Percentiles rank a stretch among this genome's conserved stretches.
phyloP scores from a whole-genome alignment of 1,140 invertebrate genomes.

The Drosophila littoralis region DNA sequence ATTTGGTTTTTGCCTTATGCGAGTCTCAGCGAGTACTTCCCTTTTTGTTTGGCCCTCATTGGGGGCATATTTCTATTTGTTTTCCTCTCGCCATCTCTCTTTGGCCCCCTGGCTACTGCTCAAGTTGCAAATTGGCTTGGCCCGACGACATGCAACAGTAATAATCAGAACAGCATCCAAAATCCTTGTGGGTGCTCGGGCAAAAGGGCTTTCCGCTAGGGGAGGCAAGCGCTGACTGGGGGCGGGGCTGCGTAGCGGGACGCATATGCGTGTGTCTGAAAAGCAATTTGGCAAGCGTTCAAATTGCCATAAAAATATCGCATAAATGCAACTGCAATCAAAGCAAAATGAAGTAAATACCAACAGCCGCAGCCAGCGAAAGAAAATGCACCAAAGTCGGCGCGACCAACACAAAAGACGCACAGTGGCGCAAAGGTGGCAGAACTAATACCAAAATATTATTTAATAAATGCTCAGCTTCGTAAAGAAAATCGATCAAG shows the following conservation, averaged over 20 bases:
- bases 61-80: slow-evolving; percentile 3
- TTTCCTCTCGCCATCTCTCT: slow-evolving; percentile 30
- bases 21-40: slow-evolving; percentile 1
- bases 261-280: slow-evolving; percentile 55
- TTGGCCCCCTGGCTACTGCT: background rate
- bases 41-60: slow-evolving; percentile 15
- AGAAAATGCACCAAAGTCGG: slow-evolving; percentile 1
- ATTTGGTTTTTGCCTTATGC: slow-evolving; percentile 58
- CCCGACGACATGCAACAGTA: slow-evolving; percentile 36
- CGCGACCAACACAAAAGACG: slow-evolving; percentile 22
- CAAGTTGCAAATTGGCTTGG: slow-evolving; percentile 20
- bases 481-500: too few relatives aligned
- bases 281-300: slow-evolving; percentile 74
- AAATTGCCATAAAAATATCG: slow-evolving; percentile 64
- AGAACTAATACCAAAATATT: background rate
- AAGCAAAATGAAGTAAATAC: slow-evolving; percentile 42
- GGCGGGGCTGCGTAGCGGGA: background rate
- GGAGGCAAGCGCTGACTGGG: background rate
- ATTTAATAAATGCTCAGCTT: too few relatives aligned
- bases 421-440: slow-evolving; percentile 21
- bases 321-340: slow-evolving; percentile 69
- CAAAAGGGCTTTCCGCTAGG: slow-evolving; percentile 18
- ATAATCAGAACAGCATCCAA: slow-evolving; percentile 15
- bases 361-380: slow-evolving; percentile 18
- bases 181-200: slow-evolving; percentile 28